Evolutionary conservation across 2,888 invertebrate genomes (phyloP).

Genomic region (Odontothrips loti): DNA sequence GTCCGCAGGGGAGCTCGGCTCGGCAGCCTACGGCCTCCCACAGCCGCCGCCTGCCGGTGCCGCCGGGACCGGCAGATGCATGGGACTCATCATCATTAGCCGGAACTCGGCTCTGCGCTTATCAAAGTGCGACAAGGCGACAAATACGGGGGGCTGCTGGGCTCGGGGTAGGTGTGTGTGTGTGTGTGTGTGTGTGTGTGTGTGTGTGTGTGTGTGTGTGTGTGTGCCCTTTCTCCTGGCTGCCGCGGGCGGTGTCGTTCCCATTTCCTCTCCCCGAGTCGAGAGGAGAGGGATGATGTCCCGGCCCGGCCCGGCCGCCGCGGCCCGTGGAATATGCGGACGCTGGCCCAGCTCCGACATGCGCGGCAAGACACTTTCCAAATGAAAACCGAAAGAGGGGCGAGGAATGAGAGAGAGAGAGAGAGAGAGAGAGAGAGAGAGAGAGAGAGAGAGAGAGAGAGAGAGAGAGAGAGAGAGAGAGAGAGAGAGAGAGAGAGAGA

Average conservation of each 20-base stretch:
- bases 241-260: no score
- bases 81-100: constrained; percentile 15
- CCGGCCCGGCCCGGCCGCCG: no score
- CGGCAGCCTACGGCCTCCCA: no score
- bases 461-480: background rate
- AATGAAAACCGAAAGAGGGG: background rate
- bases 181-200: no score
- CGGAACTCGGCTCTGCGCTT: background rate
- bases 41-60: background rate
- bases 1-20: no score
- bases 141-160: background rate
- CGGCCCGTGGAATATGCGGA: no score
- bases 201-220: no score
- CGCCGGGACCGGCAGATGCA: background rate
- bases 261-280: no score
- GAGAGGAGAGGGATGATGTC: no score
- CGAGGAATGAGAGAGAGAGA: background rate
- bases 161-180: no score
- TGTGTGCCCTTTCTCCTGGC: background rate
- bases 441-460: background rate
- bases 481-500: background rate
- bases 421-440: background rate
- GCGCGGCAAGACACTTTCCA: constrained; percentile 2
- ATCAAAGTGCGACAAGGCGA: background rate
- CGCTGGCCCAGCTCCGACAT: background rate